Percentiles rank a stretch among this genome's conserved stretches.
Conservation (phyloP, 2,888 invertebrate genomes). For the Diarsia mendica region DNA sequence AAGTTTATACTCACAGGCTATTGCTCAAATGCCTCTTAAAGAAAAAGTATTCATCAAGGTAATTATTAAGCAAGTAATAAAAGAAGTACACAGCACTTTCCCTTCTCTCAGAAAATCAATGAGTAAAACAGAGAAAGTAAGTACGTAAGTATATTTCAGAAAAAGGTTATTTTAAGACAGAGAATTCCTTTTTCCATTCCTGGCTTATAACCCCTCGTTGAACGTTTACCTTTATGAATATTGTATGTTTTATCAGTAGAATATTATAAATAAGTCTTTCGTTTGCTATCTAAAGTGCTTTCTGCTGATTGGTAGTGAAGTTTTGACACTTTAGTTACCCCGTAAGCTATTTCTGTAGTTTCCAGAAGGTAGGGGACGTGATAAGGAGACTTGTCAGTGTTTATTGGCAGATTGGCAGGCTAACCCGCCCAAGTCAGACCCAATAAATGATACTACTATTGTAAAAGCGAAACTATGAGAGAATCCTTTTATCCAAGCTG, state of each 20-base stretch:
- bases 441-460: neutral
- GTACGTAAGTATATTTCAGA: conserved; percentile 2
- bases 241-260: conserved; percentile 47
- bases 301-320: conserved; percentile 23
- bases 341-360: conserved; percentile 19
- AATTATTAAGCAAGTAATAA: neutral
- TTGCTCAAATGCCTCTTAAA: neutral
- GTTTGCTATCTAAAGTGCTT: conserved; percentile 31
- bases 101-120: conserved; percentile 31
- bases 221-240: conserved; percentile 57
- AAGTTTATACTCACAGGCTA: neutral
- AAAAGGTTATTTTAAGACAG: conserved; percentile 16
- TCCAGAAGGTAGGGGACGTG: conserved; percentile 4
- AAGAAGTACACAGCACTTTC: neutral
- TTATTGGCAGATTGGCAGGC: conserved; percentile 28
- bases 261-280: conserved; percentile 42
- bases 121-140: conserved; percentile 32
- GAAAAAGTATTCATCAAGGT: neutral
- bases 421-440: no score
- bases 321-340: conserved; percentile 21
- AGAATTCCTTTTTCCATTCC: conserved; percentile 27
- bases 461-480: neutral
- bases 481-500: neutral
- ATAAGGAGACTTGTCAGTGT: neutral
- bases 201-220: conserved; percentile 34